Base-by-base conservation (phyloP, 2,113 vertebrate genomes). In the Poicephalus gulielmi region DNA sequence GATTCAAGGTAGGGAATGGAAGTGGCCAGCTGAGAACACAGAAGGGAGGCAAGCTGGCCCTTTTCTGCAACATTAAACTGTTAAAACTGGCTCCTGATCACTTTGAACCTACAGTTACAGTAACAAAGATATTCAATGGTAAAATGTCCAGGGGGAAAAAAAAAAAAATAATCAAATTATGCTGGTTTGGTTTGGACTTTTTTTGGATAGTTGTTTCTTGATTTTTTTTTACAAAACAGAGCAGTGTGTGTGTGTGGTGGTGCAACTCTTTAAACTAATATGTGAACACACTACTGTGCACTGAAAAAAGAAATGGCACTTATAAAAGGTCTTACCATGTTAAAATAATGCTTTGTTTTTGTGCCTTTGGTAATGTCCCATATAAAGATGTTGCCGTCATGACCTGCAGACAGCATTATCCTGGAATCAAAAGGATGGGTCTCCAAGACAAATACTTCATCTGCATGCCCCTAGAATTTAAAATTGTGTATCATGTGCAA, bases 381-480 rank as follows among this genome's bases (percentile, higher is more conserved):
- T 78, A 99, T 99, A 96, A 99, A 99, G 90, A 99, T 98, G 81
- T 98, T 99, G 92, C 99, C 99, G 76, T 99, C 99, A 0, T 99
- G 99, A 69, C 99, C 99, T 0, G 99, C 99, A 95, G 99, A 99
- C 60, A 99, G 98, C 98, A 99, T 99, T 93, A 99, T 98, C 96
- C 99, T 98, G 81, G 98, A 98, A 97, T 99, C 99, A 92, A 99
- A 99, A 30, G 99, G 99, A 96, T 99, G 99, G 6, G 99, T 98
- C 96, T 99, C 99, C 97, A 99, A 97, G 95, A 99, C 99, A 98
- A 99, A 99, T 46, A 99, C 99, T 96, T 99, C 99, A 85, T 99
- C 99, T 41, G 99, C 98, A 37, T 99, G 99, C 85, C 99, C 99
- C 99, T 99, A 97, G 55, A 96, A 94, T 90, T 69, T 11, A 37